A percentile compares a stretch with the other conserved stretches of the same genome.
Evolutionary conservation across 2,113 vertebrate species (phyloP).

Genomic region (Osmerus eperlanus): DNA sequence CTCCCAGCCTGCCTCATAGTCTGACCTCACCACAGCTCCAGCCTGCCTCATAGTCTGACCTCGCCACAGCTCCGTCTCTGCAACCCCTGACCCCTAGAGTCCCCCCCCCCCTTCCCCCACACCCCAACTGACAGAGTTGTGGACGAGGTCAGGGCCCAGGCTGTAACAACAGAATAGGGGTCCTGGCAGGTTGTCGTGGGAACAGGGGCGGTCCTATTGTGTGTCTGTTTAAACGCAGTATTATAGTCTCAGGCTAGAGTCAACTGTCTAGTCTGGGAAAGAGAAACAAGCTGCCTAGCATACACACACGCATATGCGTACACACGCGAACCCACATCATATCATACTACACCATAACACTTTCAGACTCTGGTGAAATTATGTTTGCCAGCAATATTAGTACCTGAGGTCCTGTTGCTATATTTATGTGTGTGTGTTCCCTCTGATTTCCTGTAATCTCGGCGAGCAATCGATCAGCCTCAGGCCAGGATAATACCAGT

Average conservation of each 20-base stretch:
- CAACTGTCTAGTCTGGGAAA: constrained; percentile 62
- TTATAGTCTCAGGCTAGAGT: constrained; percentile 49
- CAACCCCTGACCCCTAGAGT: neutral
- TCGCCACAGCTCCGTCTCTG: no score
- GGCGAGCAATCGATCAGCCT: neutral
- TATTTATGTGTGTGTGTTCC: neutral
- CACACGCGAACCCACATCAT: neutral
- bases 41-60: no score
- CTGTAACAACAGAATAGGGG: constrained; percentile 46
- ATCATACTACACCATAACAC: neutral
- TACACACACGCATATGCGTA: constrained; percentile 10
- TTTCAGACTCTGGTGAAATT: neutral
- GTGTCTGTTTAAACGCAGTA: constrained; percentile 61
- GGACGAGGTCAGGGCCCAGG: neutral
- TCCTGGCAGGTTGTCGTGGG: constrained; percentile 56
- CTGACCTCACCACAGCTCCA: no score
- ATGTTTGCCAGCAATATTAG: neutral
- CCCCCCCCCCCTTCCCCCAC: neutral
- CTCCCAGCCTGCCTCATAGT: no score
- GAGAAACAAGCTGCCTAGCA: constrained; percentile 53
- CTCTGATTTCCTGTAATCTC: neutral
- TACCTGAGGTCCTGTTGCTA: neutral
- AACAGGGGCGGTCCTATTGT: constrained; percentile 60
- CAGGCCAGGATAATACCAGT: neutral
- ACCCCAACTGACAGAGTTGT: neutral